Base-by-base conservation (phyloP, 2,113 vertebrate genomes). In the Apteryx mantelli region DNA sequence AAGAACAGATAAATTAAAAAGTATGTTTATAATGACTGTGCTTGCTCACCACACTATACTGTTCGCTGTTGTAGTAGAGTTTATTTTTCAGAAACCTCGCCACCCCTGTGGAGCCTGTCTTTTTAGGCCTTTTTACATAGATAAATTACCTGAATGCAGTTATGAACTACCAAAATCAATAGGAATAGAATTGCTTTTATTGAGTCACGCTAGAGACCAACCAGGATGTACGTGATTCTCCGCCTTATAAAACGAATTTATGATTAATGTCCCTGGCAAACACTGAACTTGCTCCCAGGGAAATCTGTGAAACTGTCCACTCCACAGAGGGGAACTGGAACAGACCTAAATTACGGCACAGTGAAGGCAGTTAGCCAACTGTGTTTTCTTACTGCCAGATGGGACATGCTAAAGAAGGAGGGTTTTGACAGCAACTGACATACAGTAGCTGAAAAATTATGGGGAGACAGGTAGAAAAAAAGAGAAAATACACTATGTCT, bases 11-110 rank as follows among this genome's bases (percentile, higher is more conserved):
- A 6, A 5, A 30, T 21, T 30, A 4, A 50, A 65, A 89, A 68
- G 28, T 3, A 2, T 82, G 74, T 68, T 46, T 65, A 19, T n/a
- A 15, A 38, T 0, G 0, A 3, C 19, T 36, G 3, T 71, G 16
- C 17, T 73, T 56, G 55, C 50, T 92, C 15, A 36, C 16, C 19
- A 9, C 4, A 14, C 22, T 16, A 2, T 69, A 36, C n/a, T 82
- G 63, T n/a, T 17, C 46, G 34, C 50, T 82, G 11, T 36, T n/a
- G 38, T 44, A 55, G 50, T 26, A 40, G 50, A 81, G 38, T 50
- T 44, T 44, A 13, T 66, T 44, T 55, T n/a, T 44, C 32, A 42
- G 38, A 34, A 44, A 26, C 15, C 32, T 34, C 42, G 12, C 22
- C 36, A 76, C 2, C 12, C 12, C 61, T 34, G 16, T 24, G 50